Conservation (phyloP, 2,113 vertebrate species). For the Geococcyx californianus region DNA sequence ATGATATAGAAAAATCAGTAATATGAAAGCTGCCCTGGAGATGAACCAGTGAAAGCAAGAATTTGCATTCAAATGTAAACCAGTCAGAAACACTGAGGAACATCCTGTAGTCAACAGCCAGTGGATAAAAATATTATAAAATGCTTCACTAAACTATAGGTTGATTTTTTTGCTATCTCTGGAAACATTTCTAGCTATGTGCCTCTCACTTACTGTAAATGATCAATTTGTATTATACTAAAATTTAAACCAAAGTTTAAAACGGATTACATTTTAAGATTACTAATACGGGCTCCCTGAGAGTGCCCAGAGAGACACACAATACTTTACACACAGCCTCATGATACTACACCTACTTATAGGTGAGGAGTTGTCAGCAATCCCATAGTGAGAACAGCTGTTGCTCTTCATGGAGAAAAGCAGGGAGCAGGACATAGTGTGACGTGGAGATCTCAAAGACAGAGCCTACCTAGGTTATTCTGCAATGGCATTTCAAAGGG, state of each 20-base stretch:
- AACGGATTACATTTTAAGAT: not conserved
- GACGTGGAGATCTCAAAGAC: rapidly evolving
- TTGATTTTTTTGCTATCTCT: not conserved
- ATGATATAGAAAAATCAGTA: not conserved
- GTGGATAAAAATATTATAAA: not conserved
- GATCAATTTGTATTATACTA: not conserved
- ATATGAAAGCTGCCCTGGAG: not conserved
- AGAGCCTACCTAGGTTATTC: not conserved
- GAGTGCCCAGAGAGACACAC: not conserved
- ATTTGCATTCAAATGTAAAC: not conserved
- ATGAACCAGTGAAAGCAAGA: not conserved
- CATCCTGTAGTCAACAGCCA: not conserved
- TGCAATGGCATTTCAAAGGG: rapidly evolving
- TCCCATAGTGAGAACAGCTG: not conserved
- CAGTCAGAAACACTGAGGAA: not conserved
- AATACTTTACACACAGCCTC: rapidly evolving
- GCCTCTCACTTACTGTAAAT: not conserved
- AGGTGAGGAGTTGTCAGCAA: not conserved
- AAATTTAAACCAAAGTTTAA: not conserved
- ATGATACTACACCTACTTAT: too few relatives aligned
- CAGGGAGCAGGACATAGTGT: rapidly evolving
- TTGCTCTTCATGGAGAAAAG: not conserved
- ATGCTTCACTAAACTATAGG: not conserved
- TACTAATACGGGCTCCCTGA: not conserved
- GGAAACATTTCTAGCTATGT: not conserved